A percentile compares a stretch with the other conserved stretches of the same genome.
phyloP scores from a whole-genome alignment of 2,113 vertebrate genomes.

The Lipotes vexillifer region DNA sequence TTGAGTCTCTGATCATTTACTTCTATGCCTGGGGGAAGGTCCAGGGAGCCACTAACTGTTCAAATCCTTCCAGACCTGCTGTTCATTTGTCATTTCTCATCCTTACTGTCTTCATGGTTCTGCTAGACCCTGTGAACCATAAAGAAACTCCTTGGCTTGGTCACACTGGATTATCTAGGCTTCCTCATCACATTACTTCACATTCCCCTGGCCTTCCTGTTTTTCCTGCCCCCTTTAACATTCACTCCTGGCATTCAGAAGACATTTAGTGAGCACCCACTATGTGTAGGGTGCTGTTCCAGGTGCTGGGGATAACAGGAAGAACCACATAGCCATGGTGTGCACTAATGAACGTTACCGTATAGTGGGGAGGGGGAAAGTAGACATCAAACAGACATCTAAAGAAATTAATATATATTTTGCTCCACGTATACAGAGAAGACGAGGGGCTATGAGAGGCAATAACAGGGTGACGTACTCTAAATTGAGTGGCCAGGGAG shows the following conservation, averaged over 20 bases:
- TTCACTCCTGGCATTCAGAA: background rate
- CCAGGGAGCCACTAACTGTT: background rate
- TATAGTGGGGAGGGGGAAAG: background rate
- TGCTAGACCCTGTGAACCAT: background rate
- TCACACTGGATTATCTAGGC: background rate
- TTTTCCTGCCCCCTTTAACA: background rate
- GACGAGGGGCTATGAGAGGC: background rate
- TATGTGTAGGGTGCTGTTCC: background rate
- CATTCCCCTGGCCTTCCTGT: background rate
- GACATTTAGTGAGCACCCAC: background rate
- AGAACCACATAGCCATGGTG: background rate
- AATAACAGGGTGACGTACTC: background rate
- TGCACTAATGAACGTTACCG: background rate
- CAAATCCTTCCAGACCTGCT: background rate
- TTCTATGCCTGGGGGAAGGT: background rate
- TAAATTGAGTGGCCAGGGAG: background rate
- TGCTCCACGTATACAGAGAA: background rate
- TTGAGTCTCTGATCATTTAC: constrained; percentile 13
- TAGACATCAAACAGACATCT: background rate
- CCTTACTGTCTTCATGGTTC: background rate
- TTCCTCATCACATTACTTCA: background rate
- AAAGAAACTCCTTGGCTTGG: background rate
- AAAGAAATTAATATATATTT: background rate
- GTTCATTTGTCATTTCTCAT: background rate
- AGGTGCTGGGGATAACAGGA: background rate